Evolutionary conservation across 2,888 invertebrate species (phyloP).

Genomic region (Chymomyza amoena): DNA sequence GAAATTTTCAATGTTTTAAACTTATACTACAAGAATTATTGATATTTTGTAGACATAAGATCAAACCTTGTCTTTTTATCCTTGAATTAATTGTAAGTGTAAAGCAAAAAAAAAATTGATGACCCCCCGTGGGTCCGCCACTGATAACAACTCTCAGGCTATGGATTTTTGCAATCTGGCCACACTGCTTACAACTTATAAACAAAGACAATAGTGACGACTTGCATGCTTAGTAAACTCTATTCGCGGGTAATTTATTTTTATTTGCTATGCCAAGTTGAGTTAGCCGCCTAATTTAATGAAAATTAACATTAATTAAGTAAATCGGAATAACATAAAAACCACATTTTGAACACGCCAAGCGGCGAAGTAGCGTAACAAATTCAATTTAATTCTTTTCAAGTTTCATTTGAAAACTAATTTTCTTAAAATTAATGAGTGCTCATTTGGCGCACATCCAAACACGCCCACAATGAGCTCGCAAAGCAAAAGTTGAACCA

Average conservation of each 20-base stretch:
- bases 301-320: slow-evolving; percentile 64
- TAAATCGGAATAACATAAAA: slow-evolving; percentile 28
- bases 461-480: slow-evolving; percentile 63
- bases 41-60: no score
- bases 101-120: no score
- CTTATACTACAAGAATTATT: no score
- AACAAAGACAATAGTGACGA: no score
- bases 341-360: slow-evolving; percentile 7
- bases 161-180: no score
- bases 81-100: no score
- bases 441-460: slow-evolving; percentile 61
- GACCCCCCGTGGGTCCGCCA: no score
- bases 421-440: slow-evolving; percentile 68
- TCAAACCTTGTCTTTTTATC: no score
- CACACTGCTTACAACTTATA: no score
- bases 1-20: no score
- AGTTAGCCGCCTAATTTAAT: slow-evolving; percentile 17
- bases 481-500: slow-evolving; percentile 29
- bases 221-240: no score
- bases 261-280: neutral
- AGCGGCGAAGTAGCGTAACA: slow-evolving; percentile 16
- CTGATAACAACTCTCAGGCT: no score
- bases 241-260: neutral
- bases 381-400: slow-evolving; percentile 61
- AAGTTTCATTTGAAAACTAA: slow-evolving; percentile 55